A percentile compares a stretch with the other conserved stretches of the same genome.
Conservation (phyloP, 2,888 invertebrate species). For the Calliphora vomitoria region DNA sequence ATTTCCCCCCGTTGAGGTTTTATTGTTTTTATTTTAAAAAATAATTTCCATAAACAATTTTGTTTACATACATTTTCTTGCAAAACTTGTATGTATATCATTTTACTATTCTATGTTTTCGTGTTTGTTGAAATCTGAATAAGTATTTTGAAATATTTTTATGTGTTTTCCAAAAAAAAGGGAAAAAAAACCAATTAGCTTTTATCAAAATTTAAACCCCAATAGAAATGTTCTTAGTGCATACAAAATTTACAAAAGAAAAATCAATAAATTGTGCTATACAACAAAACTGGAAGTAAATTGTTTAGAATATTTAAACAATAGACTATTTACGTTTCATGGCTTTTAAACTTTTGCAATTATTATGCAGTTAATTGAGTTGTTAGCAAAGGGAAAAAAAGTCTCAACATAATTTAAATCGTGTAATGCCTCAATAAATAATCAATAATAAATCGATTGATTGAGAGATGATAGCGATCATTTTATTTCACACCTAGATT, state of each 20-base stretch:
- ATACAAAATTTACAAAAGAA: background rate
- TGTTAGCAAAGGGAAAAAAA: background rate
- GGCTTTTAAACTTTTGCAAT: background rate
- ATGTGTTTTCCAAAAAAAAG: background rate
- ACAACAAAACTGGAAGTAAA: background rate
- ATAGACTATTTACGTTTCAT: background rate
- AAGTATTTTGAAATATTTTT: constrained; percentile 2
- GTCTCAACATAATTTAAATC: background rate
- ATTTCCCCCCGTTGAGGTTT: background rate
- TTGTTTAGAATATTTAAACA: background rate
- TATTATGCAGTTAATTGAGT: background rate
- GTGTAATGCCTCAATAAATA: too few species aligned
- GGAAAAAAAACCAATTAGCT: background rate
- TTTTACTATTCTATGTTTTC: constrained; percentile 1
- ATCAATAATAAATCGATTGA: too few species aligned
- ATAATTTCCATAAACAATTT: background rate
- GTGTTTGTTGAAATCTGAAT: background rate
- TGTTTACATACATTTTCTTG: constrained; percentile 54
- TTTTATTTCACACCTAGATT: too few species aligned
- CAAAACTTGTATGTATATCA: constrained; percentile 31
- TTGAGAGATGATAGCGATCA: too few species aligned
- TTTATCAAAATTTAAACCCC: background rate
- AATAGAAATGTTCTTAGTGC: background rate
- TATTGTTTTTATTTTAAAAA: background rate
- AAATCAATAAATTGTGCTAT: background rate